These are phyloP conservation scores for Microtus oregoni DNA, from an alignment of 2,113 vertebrate genomes.

Conservation along the genomic window DNA sequence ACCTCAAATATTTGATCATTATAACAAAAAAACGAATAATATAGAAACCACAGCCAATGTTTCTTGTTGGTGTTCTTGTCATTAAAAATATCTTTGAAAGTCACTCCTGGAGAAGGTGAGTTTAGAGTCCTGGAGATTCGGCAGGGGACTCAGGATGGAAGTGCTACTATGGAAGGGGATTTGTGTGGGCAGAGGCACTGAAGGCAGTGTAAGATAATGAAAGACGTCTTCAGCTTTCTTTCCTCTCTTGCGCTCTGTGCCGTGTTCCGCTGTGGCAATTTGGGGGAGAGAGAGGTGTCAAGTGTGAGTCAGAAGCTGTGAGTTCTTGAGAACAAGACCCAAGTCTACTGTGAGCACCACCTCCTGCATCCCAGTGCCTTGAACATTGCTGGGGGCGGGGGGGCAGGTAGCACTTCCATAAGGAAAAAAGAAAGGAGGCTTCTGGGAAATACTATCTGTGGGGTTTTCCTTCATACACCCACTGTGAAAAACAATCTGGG, in stretches of 20 bases:
- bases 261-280: not conserved
- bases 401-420: fast-evolving
- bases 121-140: not conserved
- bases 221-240: not conserved
- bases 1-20: not conserved
- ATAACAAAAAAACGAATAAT: not conserved
- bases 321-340: not conserved
- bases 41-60: not conserved
- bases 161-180: not conserved
- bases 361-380: not conserved
- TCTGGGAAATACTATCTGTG: not conserved
- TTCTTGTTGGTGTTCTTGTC: not conserved
- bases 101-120: not conserved
- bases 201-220: not conserved
- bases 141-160: not conserved
- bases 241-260: not conserved
- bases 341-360: not conserved
- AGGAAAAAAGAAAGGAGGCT: not conserved
- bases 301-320: not conserved
- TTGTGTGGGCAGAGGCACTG: no score
- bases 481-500: not conserved
- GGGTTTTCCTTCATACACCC: not conserved
- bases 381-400: not conserved
- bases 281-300: not conserved
- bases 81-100: not conserved